Base-by-base conservation (phyloP, 2,797 vertebrate genomes). In the Echeneis naucrates region DNA sequence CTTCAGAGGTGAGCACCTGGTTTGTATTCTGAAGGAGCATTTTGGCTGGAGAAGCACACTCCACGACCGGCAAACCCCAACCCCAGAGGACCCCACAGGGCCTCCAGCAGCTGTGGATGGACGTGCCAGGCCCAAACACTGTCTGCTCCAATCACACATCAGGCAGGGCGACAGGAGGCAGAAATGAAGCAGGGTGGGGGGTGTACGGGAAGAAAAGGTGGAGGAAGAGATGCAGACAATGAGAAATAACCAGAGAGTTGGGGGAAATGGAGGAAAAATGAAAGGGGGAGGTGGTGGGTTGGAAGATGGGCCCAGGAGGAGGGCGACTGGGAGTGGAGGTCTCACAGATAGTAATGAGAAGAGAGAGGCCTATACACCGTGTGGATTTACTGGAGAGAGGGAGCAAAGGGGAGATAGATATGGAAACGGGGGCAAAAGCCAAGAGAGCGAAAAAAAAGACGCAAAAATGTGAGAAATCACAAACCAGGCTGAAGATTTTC, bases 121-220 rank as follows among this genome's bases (percentile, higher is more conserved):
- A 92, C 81, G 68, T 87, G 86, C 84, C 69, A 79, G 80, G 86
- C 89, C 85, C 86, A 84, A 89, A 87, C 73, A 88, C 54, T 75
- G 73, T 55, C 75, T 84, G 78, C 77, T 80, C 85, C 80, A 88
- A 77, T 47, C 66, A 68, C 73, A 82, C 72, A 81, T 81, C 67
- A 89, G 79, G 62, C 73, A 56, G 42, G 42, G 67, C 47, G 45
- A 24, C 47, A 53, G 63, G 56, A 60, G 51, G 50, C 24, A 54
- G 47, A 1, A 35, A 58, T 52, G 26, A 24, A 24, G 24, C 53
- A 40, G 48, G 64, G 54, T 32, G 54, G 53, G 21, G 55, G 42
- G 45, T 11, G 32, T 23, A 14, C 0, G 35, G 61, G n/a, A 27
- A 64, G 70, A 27, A 27, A 45, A 68, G 72, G 60, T 71, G 68